A percentile compares a stretch with the other conserved stretches of the same genome.
Evolutionary conservation across 2,888 invertebrate genomes (phyloP).

Genomic region (Polydrusus cervinus): DNA sequence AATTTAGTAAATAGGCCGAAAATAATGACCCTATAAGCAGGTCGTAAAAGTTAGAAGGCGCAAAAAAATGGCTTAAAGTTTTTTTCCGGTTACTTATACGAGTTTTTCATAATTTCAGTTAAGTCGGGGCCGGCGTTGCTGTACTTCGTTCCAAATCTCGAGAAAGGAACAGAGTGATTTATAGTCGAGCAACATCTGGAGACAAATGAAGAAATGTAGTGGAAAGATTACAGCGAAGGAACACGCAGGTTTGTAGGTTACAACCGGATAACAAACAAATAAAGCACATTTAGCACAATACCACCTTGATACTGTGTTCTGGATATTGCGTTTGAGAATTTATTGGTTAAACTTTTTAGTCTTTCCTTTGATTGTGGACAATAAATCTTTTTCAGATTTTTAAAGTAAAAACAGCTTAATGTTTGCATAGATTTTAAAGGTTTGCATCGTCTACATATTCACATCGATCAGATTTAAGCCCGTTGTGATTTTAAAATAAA

Average conservation of each 20-base stretch:
- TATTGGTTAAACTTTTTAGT: conserved; percentile 43
- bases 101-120: conserved; percentile 56
- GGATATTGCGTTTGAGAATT: conserved; percentile 38
- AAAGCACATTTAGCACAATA: conserved; percentile 63
- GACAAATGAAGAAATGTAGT: conserved; percentile 68
- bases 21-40: conserved; percentile 54
- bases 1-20: conserved; percentile 53
- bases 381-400: conserved; percentile 37
- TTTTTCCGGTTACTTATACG: conserved; percentile 48
- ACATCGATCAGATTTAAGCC: too few relatives aligned
- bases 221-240: conserved; percentile 62
- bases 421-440: too few relatives aligned
- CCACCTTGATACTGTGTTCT: conserved; percentile 44
- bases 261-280: conserved; percentile 67
- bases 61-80: conserved; percentile 50
- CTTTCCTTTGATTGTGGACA: conserved; percentile 22
- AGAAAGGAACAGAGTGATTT: conserved; percentile 57
- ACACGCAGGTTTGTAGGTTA: conserved; percentile 61
- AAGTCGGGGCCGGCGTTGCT: conserved; percentile 37
- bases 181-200: conserved; percentile 60
- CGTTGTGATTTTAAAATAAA: too few relatives aligned
- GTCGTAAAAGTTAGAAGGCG: conserved; percentile 47
- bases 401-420: conserved; percentile 8
- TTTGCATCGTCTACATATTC: too few relatives aligned
- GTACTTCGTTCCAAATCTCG: conserved; percentile 40